phyloP scores from a whole-genome alignment of 64 coral and sea anemone genomes.

The Platygyra sinensis region DNA sequence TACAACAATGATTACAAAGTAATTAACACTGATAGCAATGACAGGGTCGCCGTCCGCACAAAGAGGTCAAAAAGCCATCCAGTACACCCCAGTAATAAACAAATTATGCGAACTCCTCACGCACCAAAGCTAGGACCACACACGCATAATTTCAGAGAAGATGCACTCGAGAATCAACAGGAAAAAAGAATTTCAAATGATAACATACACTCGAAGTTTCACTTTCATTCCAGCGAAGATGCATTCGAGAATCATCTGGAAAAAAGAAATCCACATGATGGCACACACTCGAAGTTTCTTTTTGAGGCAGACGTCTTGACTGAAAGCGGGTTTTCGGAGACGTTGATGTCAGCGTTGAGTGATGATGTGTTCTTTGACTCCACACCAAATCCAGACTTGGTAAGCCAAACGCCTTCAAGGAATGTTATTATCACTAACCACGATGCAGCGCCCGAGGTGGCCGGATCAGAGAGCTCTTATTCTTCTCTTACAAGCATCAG shows the following conservation, averaged over 20 bases:
- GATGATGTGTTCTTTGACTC: conserved; percentile 25
- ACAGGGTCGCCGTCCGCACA: background rate
- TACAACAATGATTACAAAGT: conserved; percentile 23
- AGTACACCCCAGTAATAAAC: background rate
- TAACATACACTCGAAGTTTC: background rate
- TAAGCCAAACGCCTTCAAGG: background rate
- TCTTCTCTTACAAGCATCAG: conserved; percentile 57
- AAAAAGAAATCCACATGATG: background rate
- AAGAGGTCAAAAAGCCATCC: background rate
- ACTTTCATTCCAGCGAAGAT: background rate
- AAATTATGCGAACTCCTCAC: background rate
- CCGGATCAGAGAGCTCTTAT: conserved; percentile 60
- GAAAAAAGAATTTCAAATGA: background rate
- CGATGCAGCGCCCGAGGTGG: background rate
- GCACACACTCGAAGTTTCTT: background rate
- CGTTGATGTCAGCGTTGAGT: background rate
- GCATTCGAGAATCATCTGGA: background rate
- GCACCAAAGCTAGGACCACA: background rate
- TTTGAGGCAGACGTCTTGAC: background rate
- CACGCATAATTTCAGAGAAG: background rate
- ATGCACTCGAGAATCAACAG: background rate
- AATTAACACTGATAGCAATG: conserved; percentile 9
- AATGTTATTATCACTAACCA: background rate
- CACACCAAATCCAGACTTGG: background rate
- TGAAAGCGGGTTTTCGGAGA: background rate